Evolutionary conservation across 2,113 vertebrate species (phyloP).

Genomic region (Oncorhynchus mykiss): DNA sequence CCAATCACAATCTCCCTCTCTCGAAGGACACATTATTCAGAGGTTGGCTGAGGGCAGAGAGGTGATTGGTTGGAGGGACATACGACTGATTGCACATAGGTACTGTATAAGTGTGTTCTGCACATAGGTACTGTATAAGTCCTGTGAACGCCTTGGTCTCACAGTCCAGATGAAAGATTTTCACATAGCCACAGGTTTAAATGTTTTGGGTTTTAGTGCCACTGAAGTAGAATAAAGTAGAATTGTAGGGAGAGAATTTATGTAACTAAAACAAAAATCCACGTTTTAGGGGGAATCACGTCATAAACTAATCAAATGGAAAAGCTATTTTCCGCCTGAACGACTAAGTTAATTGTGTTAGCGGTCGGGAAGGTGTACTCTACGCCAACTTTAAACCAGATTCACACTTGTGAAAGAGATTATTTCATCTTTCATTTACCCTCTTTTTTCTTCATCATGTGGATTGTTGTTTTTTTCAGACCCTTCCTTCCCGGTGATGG

Average conservation of each 20-base stretch:
- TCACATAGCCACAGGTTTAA: background rate
- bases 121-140: no score
- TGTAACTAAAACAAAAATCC: conserved; percentile 63
- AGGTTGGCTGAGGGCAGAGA: conserved; percentile 39
- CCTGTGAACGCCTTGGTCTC: no score
- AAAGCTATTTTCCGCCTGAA: conserved; percentile 9
- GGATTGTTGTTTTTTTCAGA: background rate
- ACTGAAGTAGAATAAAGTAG: conserved; percentile 30
- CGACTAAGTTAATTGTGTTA: background rate
- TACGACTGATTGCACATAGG: background rate
- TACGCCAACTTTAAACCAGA: background rate
- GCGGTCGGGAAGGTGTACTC: conserved; percentile 7
- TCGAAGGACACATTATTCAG: conserved; percentile 40
- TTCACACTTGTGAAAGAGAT: conserved; percentile 5
- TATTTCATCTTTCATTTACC: conserved; percentile 2
- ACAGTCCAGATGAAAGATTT: no score
- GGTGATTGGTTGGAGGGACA: conserved; percentile 36
- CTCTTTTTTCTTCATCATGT: no score
- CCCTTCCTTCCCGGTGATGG: conserved; percentile 3
- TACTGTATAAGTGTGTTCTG: no score
- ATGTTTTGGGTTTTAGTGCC: background rate
- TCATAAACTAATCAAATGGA: conserved; percentile 52
- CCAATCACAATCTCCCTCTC: conserved; percentile 15
- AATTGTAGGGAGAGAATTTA: conserved; percentile 59
- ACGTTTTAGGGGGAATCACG: conserved; percentile 59